These are phyloP conservation scores for Loxodonta africana DNA, from an alignment of 2,113 vertebrate genomes.

Conservation along the genomic window DNA sequence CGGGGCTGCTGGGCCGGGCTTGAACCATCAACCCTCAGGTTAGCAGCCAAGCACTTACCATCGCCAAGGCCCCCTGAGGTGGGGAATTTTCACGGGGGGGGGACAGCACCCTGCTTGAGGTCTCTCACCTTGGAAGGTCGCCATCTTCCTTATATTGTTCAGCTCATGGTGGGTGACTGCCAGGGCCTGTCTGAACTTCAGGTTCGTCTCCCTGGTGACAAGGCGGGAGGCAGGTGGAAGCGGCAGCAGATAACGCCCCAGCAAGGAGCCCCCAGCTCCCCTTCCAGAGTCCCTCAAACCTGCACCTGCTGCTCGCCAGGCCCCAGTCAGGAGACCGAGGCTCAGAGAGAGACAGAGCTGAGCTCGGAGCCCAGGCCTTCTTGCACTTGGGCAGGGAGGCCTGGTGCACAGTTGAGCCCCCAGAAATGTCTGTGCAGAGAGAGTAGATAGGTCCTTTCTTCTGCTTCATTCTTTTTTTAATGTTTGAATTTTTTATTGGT, in stretches of 20 bases:
- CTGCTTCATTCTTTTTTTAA: neutral
- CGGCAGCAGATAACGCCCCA: rapidly evolving
- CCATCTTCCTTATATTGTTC: constrained; percentile 86
- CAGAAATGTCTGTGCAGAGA: neutral
- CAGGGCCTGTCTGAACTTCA: constrained; percentile 95
- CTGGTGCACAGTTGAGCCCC: neutral
- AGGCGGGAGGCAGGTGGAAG: neutral
- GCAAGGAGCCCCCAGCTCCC: neutral
- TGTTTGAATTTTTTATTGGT: no score
- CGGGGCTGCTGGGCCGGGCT: neutral
- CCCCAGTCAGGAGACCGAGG: neutral
- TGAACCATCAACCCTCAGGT: neutral
- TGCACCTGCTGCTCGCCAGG: neutral
- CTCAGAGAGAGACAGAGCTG: neutral
- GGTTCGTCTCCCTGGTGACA: constrained; percentile 93
- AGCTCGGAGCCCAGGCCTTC: neutral
- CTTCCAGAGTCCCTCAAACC: neutral
- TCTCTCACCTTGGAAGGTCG: constrained; percentile 92
- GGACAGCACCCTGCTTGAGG: neutral
- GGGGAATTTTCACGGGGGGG: no score
- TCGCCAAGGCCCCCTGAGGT: rapidly evolving
- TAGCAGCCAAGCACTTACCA: no score
- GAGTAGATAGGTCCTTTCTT: neutral
- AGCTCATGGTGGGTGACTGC: constrained; percentile 91
- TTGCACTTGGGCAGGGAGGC: rapidly evolving